Base-by-base conservation (phyloP, 2,888 invertebrate genomes). In the Pinctada fucata region DNA sequence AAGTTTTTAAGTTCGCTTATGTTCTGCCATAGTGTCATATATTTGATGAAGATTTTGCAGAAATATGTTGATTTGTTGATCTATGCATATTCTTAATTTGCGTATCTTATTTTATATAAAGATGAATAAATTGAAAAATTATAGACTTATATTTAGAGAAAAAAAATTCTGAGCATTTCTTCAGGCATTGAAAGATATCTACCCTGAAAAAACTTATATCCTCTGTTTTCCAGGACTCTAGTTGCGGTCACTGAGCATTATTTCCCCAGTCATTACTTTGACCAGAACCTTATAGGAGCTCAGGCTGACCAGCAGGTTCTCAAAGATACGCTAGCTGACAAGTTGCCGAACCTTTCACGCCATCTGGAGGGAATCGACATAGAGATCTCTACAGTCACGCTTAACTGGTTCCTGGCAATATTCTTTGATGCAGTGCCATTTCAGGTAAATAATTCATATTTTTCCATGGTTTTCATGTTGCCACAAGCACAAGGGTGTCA, bases 371-470 rank as follows among this genome's bases (percentile, higher is more conserved):
- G 88, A 52, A 91, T 93, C 63, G 93, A 94, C 81, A 93, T 94
- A 77, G 94, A 94, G 82, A 88, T 94, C 70, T 93, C 93, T 45
- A 93, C 94, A 3, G 92, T 94, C 74, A 94, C 94, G 8, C 90
- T 94, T 78, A 94, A 94, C 89, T 94, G 94, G 94, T 94, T 94
- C 87, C 90, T 94, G 80, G 93, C 94, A 6, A 88, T 94, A 75
- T 94, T 93, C 90, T 93, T 93, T 86, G 94, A 94, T 86, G 92
- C 93, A 2, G 92, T 94, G 2, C 94, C 94, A 2, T 93, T 94
- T 85, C 92, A 93, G 91, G 93, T 93, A 86, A 83, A 13, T 10
- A 13, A 10, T 58, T 58, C 58, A 58, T 58, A 58, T 58, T 58
- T 58, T 58, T 58, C 13, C 13, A 10, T 58, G 6, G 6, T 58